Conservation (phyloP, 92 coral and sea anemone species). For the Desmophyllum pertusum region DNA sequence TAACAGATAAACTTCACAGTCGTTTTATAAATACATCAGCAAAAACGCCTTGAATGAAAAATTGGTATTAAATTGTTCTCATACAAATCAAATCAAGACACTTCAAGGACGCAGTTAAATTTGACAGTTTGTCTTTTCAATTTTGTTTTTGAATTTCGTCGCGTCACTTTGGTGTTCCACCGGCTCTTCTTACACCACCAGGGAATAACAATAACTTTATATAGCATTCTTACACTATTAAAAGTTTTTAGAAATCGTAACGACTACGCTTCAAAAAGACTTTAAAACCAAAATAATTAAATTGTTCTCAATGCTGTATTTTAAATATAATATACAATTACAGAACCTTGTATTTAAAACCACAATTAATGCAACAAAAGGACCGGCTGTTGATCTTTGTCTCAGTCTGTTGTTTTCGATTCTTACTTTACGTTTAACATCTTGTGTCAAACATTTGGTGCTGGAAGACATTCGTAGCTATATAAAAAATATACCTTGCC, state of each 20-base stretch:
- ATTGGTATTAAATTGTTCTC: neutral
- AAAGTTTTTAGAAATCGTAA: neutral
- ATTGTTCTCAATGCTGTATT: too few species aligned
- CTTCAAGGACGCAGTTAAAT: neutral
- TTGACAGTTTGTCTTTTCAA: too few species aligned
- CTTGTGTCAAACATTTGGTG: neutral
- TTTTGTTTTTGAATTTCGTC: constrained; percentile 1
- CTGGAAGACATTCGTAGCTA: neutral
- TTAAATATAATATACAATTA: neutral
- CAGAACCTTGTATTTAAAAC: neutral
- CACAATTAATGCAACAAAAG: neutral
- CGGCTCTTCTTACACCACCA: neutral
- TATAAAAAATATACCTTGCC: neutral
- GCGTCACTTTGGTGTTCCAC: neutral
- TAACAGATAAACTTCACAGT: neutral
- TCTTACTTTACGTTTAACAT: neutral
- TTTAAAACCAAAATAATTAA: too few species aligned
- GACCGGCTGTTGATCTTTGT: neutral
- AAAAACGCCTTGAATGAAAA: neutral
- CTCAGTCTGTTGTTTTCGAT: neutral
- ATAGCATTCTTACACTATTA: neutral
- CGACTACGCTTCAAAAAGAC: too few species aligned
- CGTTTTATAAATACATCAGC: neutral
- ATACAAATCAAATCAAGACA: neutral
- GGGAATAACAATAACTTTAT: neutral